A percentile compares a stretch with the other conserved stretches of the same genome.
Evolutionary conservation across 2,888 invertebrate genomes (phyloP).

Genomic region (Hyposoter didymator): DNA sequence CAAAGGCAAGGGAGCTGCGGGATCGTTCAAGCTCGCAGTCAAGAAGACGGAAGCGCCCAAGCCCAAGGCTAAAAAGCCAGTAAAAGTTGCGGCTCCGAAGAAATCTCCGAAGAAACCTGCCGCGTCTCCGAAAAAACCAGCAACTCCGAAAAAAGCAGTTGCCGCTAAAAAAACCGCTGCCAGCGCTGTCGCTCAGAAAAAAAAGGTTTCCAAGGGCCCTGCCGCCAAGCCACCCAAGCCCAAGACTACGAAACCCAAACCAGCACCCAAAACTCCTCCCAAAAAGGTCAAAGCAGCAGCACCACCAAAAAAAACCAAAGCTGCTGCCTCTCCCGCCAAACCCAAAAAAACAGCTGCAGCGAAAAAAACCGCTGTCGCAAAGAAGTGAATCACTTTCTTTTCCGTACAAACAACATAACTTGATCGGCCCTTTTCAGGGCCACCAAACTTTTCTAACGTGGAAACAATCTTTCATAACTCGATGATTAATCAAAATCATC

Average conservation of each 20-base stretch:
- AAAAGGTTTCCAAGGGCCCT: constrained; percentile 57
- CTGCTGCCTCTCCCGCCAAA: constrained; percentile 19
- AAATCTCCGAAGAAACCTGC: constrained; percentile 66
- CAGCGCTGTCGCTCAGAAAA: constrained; percentile 32
- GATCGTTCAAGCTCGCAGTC: constrained; percentile 84
- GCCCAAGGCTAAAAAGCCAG: constrained; percentile 49
- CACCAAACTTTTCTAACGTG: constrained; percentile 49
- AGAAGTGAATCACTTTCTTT: constrained; percentile 54
- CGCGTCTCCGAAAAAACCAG: constrained; percentile 73
- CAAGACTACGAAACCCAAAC: constrained; percentile 63
- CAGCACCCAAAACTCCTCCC: constrained; percentile 64
- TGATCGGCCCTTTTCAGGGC: constrained; percentile 63
- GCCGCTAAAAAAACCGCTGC: constrained; percentile 58
- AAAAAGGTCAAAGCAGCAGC: constrained; percentile 74
- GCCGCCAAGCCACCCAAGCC: constrained; percentile 68
- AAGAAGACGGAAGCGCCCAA: constrained; percentile 60
- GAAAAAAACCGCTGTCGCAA: constrained; percentile 49
- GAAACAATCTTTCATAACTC: background rate
- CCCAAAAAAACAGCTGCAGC: constrained; percentile 50
- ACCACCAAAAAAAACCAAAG: constrained; percentile 49
- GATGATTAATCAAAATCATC: background rate
- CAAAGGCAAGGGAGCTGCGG: constrained; percentile 85
- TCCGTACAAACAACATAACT: background rate
- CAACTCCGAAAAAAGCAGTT: constrained; percentile 65
- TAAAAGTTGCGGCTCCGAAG: constrained; percentile 53